Percentiles rank a stretch among this genome's conserved stretches.
phyloP scores from a whole-genome alignment of 2,113 vertebrate genomes.

The Scophthalmus maximus region DNA sequence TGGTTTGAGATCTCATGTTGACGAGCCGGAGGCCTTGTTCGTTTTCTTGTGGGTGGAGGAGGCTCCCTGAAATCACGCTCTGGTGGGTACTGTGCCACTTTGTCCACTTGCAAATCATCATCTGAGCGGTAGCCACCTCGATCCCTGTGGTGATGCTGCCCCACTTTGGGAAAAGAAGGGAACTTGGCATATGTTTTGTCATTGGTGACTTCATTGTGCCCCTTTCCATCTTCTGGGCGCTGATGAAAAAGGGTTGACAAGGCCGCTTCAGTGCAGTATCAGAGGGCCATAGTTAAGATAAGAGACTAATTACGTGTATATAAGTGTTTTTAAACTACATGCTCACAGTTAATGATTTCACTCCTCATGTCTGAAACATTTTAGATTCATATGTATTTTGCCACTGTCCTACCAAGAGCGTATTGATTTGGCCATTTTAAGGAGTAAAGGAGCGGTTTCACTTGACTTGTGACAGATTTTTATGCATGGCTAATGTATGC shows the following conservation, averaged over 20 bases:
- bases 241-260: not conserved
- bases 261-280: constrained; percentile 15
- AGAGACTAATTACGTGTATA: constrained; percentile 30
- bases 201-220: constrained; percentile 50
- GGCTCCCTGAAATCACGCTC: constrained; percentile 86
- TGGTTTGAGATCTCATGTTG: constrained; percentile 99
- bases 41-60: constrained; percentile 88
- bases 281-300: constrained; percentile 21
- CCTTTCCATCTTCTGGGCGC: constrained; percentile 10
- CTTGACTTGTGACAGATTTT: constrained; percentile 47
- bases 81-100: constrained; percentile 84
- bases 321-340: constrained; percentile 21
- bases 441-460: constrained; percentile 31
- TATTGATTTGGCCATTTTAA: constrained; percentile 27
- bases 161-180: constrained; percentile 68
- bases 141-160: constrained; percentile 55
- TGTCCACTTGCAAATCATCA: constrained; percentile 9
- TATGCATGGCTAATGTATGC: constrained; percentile 50
- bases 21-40: constrained; percentile 88
- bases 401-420: not conserved
- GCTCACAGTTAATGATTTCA: constrained; percentile 23
- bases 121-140: constrained; percentile 38
- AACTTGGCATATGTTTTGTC: constrained; percentile 72
- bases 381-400: constrained; percentile 40
- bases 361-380: constrained; percentile 10